Evolutionary conservation across 1,140 invertebrate species (phyloP).

Genomic region (Nephila pilipes): DNA sequence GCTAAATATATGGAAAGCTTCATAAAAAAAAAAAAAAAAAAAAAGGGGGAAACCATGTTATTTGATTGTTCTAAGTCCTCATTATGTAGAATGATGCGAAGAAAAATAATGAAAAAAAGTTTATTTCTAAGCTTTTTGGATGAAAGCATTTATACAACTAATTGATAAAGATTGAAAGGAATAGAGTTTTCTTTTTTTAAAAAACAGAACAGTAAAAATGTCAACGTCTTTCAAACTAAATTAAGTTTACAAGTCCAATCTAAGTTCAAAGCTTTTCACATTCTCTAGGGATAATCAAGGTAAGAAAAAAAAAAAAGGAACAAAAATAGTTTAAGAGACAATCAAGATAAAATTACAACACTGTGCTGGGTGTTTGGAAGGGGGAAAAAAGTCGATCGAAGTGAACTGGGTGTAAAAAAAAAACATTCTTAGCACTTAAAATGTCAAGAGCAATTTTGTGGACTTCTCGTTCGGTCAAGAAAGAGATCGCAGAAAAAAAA

Average conservation of each 20-base stretch:
- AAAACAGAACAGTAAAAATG: neutral
- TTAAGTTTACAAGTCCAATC: neutral
- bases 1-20: too few relatives aligned
- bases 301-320: neutral
- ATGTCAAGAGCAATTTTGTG: neutral
- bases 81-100: neutral
- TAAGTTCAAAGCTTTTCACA: neutral
- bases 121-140: neutral
- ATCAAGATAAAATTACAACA: conserved; percentile 5
- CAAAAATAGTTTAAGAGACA: neutral
- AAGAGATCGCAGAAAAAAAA: neutral
- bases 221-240: neutral
- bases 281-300: neutral
- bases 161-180: neutral
- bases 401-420: neutral
- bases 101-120: neutral
- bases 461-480: neutral
- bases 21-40: neutral
- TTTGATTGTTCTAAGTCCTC: neutral
- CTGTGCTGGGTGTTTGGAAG: neutral
- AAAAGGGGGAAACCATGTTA: neutral
- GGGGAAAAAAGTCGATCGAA: neutral
- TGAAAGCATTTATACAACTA: neutral
- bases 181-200: neutral
- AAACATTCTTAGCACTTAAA: neutral